A percentile compares a stretch with the other conserved stretches of the same genome.
phyloP scores from a whole-genome alignment of 1,140 invertebrate genomes.

The Camponotus pennsylvanicus region DNA sequence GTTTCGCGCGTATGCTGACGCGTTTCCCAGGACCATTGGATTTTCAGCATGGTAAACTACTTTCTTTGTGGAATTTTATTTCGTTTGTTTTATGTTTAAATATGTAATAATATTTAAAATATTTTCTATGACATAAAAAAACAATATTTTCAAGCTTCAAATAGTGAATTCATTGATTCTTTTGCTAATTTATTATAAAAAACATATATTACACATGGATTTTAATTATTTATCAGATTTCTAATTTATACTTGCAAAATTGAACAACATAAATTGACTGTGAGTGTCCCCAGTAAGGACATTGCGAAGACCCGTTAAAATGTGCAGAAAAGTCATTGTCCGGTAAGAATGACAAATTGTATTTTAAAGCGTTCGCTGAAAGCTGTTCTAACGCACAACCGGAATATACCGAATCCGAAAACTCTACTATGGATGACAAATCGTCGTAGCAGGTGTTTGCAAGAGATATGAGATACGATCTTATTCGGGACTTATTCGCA shows the following conservation, averaged over 20 bases:
- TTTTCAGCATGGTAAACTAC: slow-evolving; percentile 23
- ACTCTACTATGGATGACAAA: slow-evolving; percentile 77
- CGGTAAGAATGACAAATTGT: slow-evolving; percentile 75
- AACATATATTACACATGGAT: background rate
- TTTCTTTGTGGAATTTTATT: slow-evolving; percentile 49
- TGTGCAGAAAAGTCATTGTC: slow-evolving; percentile 67
- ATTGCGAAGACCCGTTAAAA: slow-evolving; percentile 45
- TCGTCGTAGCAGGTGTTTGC: slow-evolving; percentile 75
- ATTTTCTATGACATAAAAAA: background rate
- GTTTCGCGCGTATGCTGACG: slow-evolving; percentile 48
- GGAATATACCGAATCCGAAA: slow-evolving; percentile 71
- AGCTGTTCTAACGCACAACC: slow-evolving; percentile 72
- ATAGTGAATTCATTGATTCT: background rate
- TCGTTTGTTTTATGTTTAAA: background rate
- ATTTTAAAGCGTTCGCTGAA: slow-evolving; percentile 75
- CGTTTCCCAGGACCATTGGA: slow-evolving; percentile 28
- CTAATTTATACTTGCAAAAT: background rate
- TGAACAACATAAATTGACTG: slow-evolving; percentile 56
- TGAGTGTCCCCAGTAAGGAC: slow-evolving; percentile 32
- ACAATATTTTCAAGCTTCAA: slow-evolving; percentile 14
- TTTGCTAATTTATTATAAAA: background rate
- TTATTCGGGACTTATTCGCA: slow-evolving; percentile 70
- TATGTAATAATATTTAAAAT: background rate
- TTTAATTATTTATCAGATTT: background rate
- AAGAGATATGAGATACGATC: slow-evolving; percentile 71